Evolutionary conservation across 2,888 invertebrate genomes (phyloP), one percentile per base, ranked within the genome.

Genomic region (Germaria angustata): DNA sequence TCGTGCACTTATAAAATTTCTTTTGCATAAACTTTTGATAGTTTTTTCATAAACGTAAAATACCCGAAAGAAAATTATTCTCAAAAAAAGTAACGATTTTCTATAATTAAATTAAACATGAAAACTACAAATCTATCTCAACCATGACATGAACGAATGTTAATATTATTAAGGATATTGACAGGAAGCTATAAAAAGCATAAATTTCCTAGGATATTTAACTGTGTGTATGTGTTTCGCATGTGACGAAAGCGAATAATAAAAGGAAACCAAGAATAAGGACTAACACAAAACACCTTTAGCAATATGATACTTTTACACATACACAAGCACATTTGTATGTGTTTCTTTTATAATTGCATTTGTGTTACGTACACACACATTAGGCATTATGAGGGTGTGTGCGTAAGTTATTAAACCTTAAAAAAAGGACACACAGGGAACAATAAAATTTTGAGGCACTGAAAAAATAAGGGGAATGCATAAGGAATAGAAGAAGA

Each of bases 231-330:
- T 28, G 28, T 28, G 6, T 28, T 3, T 28, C 3, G 20, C 1
- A 17, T 41, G 39, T 41, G 41, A 72, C 20, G 51, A 63, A 63
- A 53, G 20, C 2, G 3, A 13, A 36, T 15, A 3, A 46, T 44
- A 57, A 44, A 75, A 41, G 36, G 36, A 39, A 53, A 53, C 28
- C 39, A 13, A 15, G 15, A 65, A 57, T 46, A 17, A 22, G 28
- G n/a, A 51, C 49, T 22, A 41, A 41, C 36, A 66, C n/a, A 28
- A 68, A 68, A 77, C 77, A 77, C 77, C 77, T 77, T 77, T 68
- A 24, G 69, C 77, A 61, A 77, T 53, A 24, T 69, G 61, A 77
- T 69, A 77, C 32, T 76, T 51, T 61, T 32, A 24, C n/a, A 51
- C n/a, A 77, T 32, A 41, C 36, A 34, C 28, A 13, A 34, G 7